A percentile compares a stretch with the other conserved stretches of the same genome.
Evolutionary conservation across 2,888 invertebrate genomes (phyloP).

Genomic region (Slavum lentiscoides): DNA sequence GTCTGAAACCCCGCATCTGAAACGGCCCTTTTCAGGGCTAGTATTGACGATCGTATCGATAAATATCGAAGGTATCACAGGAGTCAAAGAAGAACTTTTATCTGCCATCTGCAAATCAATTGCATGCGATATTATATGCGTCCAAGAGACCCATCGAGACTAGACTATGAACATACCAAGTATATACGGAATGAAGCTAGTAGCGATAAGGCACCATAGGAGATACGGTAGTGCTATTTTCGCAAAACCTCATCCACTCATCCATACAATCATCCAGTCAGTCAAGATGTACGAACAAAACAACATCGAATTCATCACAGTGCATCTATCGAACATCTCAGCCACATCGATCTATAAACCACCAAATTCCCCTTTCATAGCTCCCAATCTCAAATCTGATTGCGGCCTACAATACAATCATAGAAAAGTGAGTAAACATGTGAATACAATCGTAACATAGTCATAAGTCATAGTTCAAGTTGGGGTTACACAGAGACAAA

Average conservation of each 20-base stretch:
- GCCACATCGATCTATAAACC: constrained; percentile 29
- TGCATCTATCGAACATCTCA: constrained; percentile 15
- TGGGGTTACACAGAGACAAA: constrained; percentile 19
- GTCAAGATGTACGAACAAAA: constrained; percentile 24
- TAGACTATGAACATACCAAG: not conserved
- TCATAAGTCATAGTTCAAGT: constrained; percentile 16
- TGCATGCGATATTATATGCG: constrained; percentile 15
- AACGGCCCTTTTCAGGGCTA: constrained; percentile 17
- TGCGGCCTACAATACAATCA: not conserved
- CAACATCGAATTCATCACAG: constrained; percentile 17
- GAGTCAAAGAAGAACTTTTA: constrained; percentile 27
- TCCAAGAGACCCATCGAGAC: constrained; percentile 18
- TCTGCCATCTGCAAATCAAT: constrained; percentile 5
- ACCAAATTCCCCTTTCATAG: constrained; percentile 15
- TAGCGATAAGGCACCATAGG: constrained; percentile 20
- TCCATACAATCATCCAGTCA: too few relatives aligned
- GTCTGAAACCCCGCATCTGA: not conserved
- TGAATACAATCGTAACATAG: constrained; percentile 14
- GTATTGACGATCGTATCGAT: constrained; percentile 14
- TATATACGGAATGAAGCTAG: constrained; percentile 28
- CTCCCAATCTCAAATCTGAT: constrained; percentile 2
- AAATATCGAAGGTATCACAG: constrained; percentile 23
- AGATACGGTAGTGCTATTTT: constrained; percentile 18
- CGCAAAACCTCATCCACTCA: constrained; percentile 6
- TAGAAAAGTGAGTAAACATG: too few relatives aligned